Conservation (phyloP, 1,140 invertebrate genomes). For the Colletes latitarsis region DNA sequence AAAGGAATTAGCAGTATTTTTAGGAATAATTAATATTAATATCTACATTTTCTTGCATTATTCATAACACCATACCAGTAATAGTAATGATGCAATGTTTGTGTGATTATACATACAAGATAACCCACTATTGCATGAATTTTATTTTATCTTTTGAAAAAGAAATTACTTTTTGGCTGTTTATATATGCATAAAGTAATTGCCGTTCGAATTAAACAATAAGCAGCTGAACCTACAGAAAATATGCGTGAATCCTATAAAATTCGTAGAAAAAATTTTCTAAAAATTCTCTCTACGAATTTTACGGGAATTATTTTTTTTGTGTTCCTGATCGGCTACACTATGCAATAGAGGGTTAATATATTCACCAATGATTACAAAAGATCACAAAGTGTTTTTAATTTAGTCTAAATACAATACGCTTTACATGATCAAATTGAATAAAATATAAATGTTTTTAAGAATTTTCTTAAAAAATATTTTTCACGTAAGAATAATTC, state of each 20-base stretch:
- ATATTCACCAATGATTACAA: background rate
- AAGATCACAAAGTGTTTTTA: background rate
- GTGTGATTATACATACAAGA: background rate
- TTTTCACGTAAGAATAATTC: constrained; percentile 24
- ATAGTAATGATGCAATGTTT: background rate
- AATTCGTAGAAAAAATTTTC: too few relatives aligned
- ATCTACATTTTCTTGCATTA: background rate
- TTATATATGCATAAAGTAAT: too few relatives aligned
- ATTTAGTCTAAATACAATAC: constrained; percentile 10
- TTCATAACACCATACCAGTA: background rate
- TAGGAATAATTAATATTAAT: background rate
- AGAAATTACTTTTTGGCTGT: too few relatives aligned
- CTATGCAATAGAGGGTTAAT: background rate
- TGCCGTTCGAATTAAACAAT: too few relatives aligned
- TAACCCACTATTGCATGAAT: too few relatives aligned
- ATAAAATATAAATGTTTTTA: background rate
- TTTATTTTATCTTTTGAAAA: too few relatives aligned
- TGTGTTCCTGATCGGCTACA: too few relatives aligned
- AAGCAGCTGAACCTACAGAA: too few relatives aligned
- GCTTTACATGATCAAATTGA: constrained; percentile 6
- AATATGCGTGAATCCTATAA: too few relatives aligned
- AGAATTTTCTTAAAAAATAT: background rate
- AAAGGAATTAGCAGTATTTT: background rate
- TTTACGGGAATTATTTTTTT: too few relatives aligned
- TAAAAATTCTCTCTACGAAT: too few relatives aligned